Evolutionary conservation across 2,113 vertebrate species (phyloP), one percentile per base, ranked within the genome.

Genomic region (Opisthocomus hoazin): DNA sequence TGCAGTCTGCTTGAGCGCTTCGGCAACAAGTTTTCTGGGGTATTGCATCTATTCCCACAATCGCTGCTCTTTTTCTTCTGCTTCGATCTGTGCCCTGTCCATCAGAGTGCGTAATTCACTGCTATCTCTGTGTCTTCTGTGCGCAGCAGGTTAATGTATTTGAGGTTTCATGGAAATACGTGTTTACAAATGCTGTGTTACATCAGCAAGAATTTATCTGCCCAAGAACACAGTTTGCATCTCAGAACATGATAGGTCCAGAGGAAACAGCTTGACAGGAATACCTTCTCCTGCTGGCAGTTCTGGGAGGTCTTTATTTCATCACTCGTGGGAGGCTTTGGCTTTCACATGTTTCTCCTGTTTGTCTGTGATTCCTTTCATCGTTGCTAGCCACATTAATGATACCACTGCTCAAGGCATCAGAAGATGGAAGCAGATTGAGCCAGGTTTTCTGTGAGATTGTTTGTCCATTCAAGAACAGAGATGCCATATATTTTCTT

Each of bases 231-330:
- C 14, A 22, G 18, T 69, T 80, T 86, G 27, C 63, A 58, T 51
- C 51, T 14, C 64, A 70, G 83, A 92, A 84, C 12, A 37, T 16
- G 17, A 19, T 73, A 78, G 13, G 22, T 57, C 74, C 87, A 79
- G 69, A 80, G 76, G 69, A 87, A 89, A 79, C 2, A 79, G 69
- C 57, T 43, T 75, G 39, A 71, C 41, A 84, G 51, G 29, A 93
- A 82, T 51, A 87, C 61, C 34, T 92, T 74, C 36, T 90, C 34
- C 74, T 78, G 34, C 69, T 84, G 73, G 53, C 91, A 66, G 48
- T 89, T 91, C 74, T 76, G 81, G 76, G 74, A 91, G 48, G 69
- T 85, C 65, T 94, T 94, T 78, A 82, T 93, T 95, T 96, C 81
- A 76, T 84, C 77, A 61, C 48, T 69, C 43, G 23, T 0, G 2